Percentiles rank a stretch among this genome's conserved stretches.
Conservation (phyloP, 2,797 vertebrate genomes). For the Gastrophryne carolinensis region DNA sequence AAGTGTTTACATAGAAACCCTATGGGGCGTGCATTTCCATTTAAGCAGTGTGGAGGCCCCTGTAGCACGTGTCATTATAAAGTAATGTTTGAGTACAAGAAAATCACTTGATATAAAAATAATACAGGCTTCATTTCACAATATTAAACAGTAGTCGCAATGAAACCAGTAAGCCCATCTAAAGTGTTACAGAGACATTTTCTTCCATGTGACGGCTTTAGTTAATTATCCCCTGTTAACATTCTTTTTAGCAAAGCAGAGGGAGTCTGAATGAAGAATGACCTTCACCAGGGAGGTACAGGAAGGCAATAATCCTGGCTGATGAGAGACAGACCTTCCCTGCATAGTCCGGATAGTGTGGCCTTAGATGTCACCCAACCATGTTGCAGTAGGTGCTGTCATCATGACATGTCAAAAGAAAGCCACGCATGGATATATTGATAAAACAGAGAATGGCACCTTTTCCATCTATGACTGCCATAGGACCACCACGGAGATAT, state of each 20-base stretch:
- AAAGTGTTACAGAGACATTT: background rate
- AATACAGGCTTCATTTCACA: too few relatives aligned
- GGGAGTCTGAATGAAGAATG: background rate
- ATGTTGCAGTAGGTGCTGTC: background rate
- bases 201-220: background rate
- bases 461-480: too few relatives aligned
- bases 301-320: background rate
- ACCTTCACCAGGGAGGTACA: background rate
- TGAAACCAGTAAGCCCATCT: too few relatives aligned
- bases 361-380: background rate
- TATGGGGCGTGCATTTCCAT: too few relatives aligned
- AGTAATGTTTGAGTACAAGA: too few relatives aligned
- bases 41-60: too few relatives aligned
- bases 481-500: too few relatives aligned
- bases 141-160: too few relatives aligned
- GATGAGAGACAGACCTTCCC: background rate
- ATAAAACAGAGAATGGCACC: background rate
- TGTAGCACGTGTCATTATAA: too few relatives aligned
- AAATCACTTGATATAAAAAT: too few relatives aligned
- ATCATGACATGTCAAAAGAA: background rate
- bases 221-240: background rate
- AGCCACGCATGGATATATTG: background rate
- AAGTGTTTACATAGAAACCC: too few relatives aligned
- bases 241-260: background rate
- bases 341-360: background rate